phyloP scores from a whole-genome alignment of 2,888 invertebrate genomes.

The Chrysopilus asiliformis region DNA sequence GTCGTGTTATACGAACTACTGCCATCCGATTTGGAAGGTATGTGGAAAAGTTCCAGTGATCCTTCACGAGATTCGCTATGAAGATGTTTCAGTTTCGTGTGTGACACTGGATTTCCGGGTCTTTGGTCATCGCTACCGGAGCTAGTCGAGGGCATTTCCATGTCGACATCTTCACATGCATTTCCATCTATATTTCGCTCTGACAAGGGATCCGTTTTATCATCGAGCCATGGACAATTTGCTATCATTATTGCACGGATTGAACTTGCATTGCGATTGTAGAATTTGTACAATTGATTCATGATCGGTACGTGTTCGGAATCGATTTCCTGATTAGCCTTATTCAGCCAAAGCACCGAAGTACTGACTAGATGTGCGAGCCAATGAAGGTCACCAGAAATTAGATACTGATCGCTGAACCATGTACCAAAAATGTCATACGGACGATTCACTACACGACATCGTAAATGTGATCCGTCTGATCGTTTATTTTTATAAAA shows the following conservation, averaged over 20 bases:
- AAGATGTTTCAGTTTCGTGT: constrained; percentile 22
- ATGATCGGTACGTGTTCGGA: constrained; percentile 68
- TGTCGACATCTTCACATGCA: too few relatives aligned
- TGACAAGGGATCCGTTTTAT: constrained; percentile 27
- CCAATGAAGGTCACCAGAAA: constrained; percentile 73
- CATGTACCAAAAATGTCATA: constrained; percentile 84
- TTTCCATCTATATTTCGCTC: constrained; percentile 7
- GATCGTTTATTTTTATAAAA: constrained; percentile 1
- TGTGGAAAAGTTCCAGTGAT: constrained; percentile 1
- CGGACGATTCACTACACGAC: constrained; percentile 66
- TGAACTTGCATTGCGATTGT: constrained; percentile 67
- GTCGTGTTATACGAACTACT: constrained; percentile 16
- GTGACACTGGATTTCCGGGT: constrained; percentile 28
- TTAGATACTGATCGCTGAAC: constrained; percentile 67
- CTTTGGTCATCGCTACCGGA: constrained; percentile 3
- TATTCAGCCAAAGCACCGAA: constrained; percentile 67
- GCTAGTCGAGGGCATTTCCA: constrained; percentile 6
- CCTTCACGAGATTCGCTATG: constrained; percentile 17
- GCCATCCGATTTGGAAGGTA: constrained; percentile 1
- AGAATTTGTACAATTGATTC: constrained; percentile 57
- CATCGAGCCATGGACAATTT: constrained; percentile 43
- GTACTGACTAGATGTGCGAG: constrained; percentile 59
- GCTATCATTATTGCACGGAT: constrained; percentile 65
- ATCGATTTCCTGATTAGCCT: constrained; percentile 65
- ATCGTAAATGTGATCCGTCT: constrained; percentile 54